These are phyloP conservation scores for Andrena minutula DNA, from an alignment of 2,888 invertebrate genomes.

Conservation along the genomic window DNA sequence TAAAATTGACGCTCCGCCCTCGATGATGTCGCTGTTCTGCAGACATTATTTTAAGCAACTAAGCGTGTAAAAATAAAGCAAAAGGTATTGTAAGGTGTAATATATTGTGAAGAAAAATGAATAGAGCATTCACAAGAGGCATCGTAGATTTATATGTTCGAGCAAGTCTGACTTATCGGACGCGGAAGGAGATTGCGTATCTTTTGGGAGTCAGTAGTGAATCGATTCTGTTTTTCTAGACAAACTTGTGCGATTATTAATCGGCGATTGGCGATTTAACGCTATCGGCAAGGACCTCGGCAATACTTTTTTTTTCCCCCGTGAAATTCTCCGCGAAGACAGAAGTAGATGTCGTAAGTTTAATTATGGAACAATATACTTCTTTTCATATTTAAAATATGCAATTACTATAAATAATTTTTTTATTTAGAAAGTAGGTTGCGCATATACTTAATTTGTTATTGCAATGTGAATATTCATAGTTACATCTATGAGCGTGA, in stretches of 20 bases:
- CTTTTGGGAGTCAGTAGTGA: constrained; percentile 37
- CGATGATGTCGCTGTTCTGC: constrained; percentile 92
- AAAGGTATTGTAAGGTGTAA: constrained; percentile 43
- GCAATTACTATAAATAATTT: constrained; percentile 60
- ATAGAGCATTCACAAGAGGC: constrained; percentile 41
- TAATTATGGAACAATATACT: constrained; percentile 49
- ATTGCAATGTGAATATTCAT: constrained; percentile 57
- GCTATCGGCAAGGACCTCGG: constrained; percentile 13
- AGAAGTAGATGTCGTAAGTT: constrained; percentile 13
- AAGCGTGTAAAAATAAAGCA: constrained; percentile 82
- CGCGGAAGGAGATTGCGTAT: constrained; percentile 23
- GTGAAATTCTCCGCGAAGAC: constrained; percentile 10
- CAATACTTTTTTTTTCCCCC: constrained; percentile 6
- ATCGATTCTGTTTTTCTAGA: constrained; percentile 43
- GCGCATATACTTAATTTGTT: constrained; percentile 56
- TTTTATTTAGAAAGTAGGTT: constrained; percentile 46
- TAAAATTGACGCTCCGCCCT: constrained; percentile 93
- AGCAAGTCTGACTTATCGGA: constrained; percentile 26
- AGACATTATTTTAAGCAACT: constrained; percentile 93
- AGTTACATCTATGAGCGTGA: constrained; percentile 61
- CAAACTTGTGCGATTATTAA: constrained; percentile 43
- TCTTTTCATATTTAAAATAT: constrained; percentile 53
- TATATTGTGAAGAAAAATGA: constrained; percentile 56
- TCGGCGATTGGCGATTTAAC: constrained; percentile 10
- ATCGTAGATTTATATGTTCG: constrained; percentile 38